Evolutionary conservation across 1,140 invertebrate species (phyloP).

Genomic region (Oedothorax gibbosus): DNA sequence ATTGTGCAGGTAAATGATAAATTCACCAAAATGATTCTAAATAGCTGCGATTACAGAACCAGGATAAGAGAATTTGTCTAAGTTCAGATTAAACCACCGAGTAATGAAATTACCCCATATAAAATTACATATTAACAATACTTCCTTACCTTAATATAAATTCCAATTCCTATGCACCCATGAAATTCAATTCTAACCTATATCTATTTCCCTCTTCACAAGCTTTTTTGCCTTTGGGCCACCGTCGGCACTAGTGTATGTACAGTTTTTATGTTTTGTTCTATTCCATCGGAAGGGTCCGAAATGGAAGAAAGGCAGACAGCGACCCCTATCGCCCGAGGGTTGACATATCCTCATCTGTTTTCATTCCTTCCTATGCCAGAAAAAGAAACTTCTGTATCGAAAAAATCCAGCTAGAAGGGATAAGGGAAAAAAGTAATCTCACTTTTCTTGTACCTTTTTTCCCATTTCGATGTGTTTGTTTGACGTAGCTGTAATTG

Average conservation of each 20-base stretch:
- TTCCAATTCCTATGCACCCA: constrained; percentile 35
- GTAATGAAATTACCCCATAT: no score
- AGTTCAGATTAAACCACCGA: no score
- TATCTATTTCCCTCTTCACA: constrained; percentile 7
- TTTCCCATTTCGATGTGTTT: no score
- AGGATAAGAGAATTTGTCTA: no score
- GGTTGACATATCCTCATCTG: constrained; percentile 43
- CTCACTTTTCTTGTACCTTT: no score
- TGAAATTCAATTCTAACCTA: constrained; percentile 43
- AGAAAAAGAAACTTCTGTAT: no score
- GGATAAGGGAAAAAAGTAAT: no score
- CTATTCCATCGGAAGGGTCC: constrained; percentile 5
- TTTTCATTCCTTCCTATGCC: constrained; percentile 10
- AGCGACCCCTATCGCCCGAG: constrained; percentile 31
- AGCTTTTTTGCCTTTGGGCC: constrained; percentile 25
- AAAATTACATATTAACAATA: background rate
- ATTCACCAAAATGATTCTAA: no score
- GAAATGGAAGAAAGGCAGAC: background rate
- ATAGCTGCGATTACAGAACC: no score
- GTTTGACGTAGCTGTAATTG: no score
- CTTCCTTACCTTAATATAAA: background rate
- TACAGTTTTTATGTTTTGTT: constrained; percentile 23
- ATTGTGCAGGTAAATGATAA: no score
- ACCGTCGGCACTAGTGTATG: constrained; percentile 10
- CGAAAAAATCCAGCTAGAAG: no score